These are phyloP conservation scores for Trichonephila clavata DNA, from an alignment of 1,140 invertebrate species.

Conservation along the genomic window DNA sequence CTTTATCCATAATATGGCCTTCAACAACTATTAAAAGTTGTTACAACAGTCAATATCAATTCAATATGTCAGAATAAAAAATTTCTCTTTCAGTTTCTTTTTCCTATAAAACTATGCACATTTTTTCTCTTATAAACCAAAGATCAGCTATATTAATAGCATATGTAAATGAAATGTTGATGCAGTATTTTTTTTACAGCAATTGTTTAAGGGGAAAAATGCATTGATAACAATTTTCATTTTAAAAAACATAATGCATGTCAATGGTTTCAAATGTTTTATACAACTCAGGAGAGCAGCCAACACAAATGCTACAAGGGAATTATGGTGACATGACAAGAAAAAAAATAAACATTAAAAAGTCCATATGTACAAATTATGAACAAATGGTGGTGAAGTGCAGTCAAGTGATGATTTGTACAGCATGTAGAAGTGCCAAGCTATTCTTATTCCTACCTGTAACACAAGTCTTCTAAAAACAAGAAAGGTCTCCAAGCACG, in stretches of 20 bases:
- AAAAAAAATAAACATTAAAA: constrained; percentile 64
- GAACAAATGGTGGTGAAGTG: constrained; percentile 66
- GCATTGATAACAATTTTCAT: not conserved
- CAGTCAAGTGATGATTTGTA: constrained; percentile 76
- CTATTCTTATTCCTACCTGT: constrained; percentile 69
- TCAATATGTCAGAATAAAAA: not conserved
- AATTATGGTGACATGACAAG: not conserved
- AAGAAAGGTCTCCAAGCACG: not conserved
- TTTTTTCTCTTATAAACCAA: not conserved
- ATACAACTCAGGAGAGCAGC: constrained; percentile 8
- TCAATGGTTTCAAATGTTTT: not conserved
- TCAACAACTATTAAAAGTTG: not conserved
- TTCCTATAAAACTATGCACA: constrained; percentile 24
- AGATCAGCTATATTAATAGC: constrained; percentile 18
- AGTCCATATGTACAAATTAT: constrained; percentile 74
- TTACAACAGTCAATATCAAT: not conserved
- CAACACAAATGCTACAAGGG: constrained; percentile 19
- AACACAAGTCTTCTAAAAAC: constrained; percentile 47
- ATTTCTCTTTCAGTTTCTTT: not conserved
- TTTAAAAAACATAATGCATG: not conserved
- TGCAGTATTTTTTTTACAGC: not conserved
- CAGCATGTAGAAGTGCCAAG: constrained; percentile 74
- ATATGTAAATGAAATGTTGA: not conserved
- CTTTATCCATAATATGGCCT: constrained; percentile 1
- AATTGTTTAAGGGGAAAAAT: not conserved